Conservation (phyloP, 2,797 vertebrate species). For the Ptychadena robeensis region DNA sequence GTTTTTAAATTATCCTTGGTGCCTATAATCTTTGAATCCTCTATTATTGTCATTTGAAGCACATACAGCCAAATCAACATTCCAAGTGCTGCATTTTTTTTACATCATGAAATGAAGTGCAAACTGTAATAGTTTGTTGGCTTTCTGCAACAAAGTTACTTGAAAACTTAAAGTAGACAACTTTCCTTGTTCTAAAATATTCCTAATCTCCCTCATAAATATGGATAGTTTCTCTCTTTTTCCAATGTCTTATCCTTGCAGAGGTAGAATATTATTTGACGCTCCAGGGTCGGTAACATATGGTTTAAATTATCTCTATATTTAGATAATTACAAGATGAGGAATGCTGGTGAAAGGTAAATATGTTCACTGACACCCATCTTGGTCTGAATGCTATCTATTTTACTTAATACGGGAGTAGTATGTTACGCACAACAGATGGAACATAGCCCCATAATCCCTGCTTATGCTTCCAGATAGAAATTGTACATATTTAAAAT, state of each 20-base stretch:
- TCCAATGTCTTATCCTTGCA: background rate
- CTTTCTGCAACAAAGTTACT: background rate
- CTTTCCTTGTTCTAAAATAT: background rate
- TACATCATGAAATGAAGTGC: background rate
- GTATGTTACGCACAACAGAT: background rate
- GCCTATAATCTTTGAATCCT: too few species aligned
- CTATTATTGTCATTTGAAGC: too few species aligned
- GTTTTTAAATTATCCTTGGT: too few species aligned
- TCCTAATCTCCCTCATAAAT: background rate
- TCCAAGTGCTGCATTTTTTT: too few species aligned
- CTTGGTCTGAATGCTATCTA: background rate
- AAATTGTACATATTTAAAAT: background rate
- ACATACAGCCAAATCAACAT: background rate
- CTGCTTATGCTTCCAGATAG: background rate
- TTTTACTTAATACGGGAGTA: background rate
- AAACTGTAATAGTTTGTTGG: background rate
- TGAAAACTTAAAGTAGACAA: background rate
- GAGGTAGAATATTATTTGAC: background rate
- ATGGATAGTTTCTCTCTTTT: background rate
- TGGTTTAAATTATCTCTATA: background rate
- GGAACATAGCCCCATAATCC: background rate
- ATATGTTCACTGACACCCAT: background rate
- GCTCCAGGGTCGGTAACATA: background rate
- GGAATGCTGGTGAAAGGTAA: constrained; percentile 17
- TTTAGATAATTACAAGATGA: constrained; percentile 4